phyloP scores from a whole-genome alignment of 2,888 invertebrate genomes.

The Cybosia mesomella region DNA sequence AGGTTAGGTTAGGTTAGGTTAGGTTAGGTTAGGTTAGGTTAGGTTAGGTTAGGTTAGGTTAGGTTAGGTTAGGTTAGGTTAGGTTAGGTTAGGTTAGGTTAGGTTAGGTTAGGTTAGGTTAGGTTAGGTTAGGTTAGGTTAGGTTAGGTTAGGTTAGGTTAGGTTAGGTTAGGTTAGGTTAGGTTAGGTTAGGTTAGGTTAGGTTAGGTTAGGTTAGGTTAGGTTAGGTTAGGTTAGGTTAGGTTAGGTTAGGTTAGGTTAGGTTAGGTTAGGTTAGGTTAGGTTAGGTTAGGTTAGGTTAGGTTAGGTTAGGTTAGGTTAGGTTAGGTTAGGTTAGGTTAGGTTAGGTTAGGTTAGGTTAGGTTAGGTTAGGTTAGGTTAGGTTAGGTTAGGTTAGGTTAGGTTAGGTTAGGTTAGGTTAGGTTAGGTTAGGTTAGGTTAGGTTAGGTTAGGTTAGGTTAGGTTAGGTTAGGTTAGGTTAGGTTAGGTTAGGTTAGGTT shows the following conservation, averaged over 20 bases:
- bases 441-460: slow-evolving; percentile 33
- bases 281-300: slow-evolving; percentile 34
- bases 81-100: slow-evolving; percentile 14
- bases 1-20: slow-evolving; percentile 43
- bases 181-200: slow-evolving; percentile 37
- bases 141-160: slow-evolving; percentile 33
- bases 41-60: slow-evolving; percentile 18
- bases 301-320: slow-evolving; percentile 25
- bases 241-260: slow-evolving; percentile 38
- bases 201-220: slow-evolving; percentile 42
- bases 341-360: slow-evolving; percentile 22
- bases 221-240: slow-evolving; percentile 32
- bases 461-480: slow-evolving; percentile 33
- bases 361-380: slow-evolving; percentile 26
- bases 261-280: slow-evolving; percentile 37
- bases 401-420: slow-evolving; percentile 34
- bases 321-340: slow-evolving; percentile 9
- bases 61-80: slow-evolving; percentile 17
- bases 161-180: slow-evolving; percentile 33
- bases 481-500: slow-evolving; percentile 32
- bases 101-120: slow-evolving; percentile 23
- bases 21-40: slow-evolving; percentile 30
- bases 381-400: slow-evolving; percentile 34
- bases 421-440: slow-evolving; percentile 34
- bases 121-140: slow-evolving; percentile 37